Evolutionary conservation across 2,113 vertebrate genomes (phyloP).

Genomic region (Apteryx owenii): DNA sequence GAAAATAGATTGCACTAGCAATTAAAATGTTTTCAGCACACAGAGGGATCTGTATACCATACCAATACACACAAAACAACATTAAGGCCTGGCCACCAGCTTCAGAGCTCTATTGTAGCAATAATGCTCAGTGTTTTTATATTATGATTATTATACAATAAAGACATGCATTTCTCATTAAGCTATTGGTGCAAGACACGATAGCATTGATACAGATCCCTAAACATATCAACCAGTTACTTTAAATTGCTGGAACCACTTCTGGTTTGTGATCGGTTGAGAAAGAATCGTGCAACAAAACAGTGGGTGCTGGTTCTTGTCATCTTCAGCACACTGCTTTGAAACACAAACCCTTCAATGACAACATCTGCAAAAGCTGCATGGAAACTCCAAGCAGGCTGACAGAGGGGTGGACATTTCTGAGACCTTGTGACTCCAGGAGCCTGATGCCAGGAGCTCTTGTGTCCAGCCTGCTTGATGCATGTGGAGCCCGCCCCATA

Average conservation of each 20-base stretch:
- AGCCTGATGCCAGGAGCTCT: not conserved
- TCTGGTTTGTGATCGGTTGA: not conserved
- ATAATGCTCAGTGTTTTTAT: not conserved
- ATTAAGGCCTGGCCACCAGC: not conserved
- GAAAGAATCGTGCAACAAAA: not conserved
- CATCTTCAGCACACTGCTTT: not conserved
- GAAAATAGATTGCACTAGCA: not conserved
- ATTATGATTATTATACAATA: conserved; percentile 32
- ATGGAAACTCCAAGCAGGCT: not conserved
- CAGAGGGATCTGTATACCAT: not conserved
- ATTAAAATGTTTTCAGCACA: not conserved
- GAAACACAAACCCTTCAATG: not conserved
- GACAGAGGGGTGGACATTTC: not conserved
- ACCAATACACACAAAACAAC: not conserved
- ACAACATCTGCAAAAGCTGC: not conserved
- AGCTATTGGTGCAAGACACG: not conserved
- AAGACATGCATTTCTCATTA: conserved; percentile 27
- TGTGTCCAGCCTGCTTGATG: not conserved
- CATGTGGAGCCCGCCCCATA: too few species aligned
- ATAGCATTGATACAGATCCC: conserved; percentile 12
- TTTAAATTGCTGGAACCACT: conserved; percentile 30
- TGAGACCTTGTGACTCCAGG: not conserved
- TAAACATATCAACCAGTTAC: conserved; percentile 5
- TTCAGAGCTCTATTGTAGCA: not conserved
- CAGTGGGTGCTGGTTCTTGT: not conserved